These are phyloP conservation scores for Propithecus perrieri DNA, from an alignment of 2,797 vertebrate genomes.

Conservation along the genomic window DNA sequence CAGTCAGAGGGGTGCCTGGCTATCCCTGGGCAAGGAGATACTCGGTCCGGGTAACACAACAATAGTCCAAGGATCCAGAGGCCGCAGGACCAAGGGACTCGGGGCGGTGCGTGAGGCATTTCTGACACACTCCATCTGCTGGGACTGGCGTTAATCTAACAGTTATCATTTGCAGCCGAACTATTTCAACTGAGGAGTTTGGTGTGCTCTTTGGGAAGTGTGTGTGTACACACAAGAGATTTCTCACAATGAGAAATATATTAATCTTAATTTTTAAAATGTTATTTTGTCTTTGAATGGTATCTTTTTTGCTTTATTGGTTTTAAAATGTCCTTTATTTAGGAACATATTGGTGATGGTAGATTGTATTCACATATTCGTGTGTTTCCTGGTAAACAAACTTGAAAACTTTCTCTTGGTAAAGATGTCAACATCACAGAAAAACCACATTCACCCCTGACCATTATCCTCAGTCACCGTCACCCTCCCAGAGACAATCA, in stretches of 20 bases:
- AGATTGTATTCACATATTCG: neutral
- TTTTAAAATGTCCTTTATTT: neutral
- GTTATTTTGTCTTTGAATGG: neutral
- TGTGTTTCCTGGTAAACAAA: neutral
- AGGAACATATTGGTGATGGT: neutral
- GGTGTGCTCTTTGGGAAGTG: neutral
- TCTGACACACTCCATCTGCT: neutral
- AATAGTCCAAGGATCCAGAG: neutral
- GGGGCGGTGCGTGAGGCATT: neutral
- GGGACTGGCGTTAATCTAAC: too few relatives aligned
- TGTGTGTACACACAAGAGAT: neutral
- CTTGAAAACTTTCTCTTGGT: neutral
- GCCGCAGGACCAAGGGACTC: too few relatives aligned
- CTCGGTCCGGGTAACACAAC: rapidly evolving
- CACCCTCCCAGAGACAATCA: neutral
- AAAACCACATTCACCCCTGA: neutral
- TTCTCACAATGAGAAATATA: neutral
- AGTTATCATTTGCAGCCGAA: neutral
- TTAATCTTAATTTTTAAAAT: neutral
- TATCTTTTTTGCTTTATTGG: neutral
- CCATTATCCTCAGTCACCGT: rapidly evolving
- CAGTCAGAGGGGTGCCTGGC: neutral
- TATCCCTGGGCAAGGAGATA: neutral
- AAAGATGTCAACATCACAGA: neutral
- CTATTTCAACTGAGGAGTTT: rapidly evolving